Base-by-base conservation (phyloP, 2,888 invertebrate species). In the Meghimatium bilineatum region DNA sequence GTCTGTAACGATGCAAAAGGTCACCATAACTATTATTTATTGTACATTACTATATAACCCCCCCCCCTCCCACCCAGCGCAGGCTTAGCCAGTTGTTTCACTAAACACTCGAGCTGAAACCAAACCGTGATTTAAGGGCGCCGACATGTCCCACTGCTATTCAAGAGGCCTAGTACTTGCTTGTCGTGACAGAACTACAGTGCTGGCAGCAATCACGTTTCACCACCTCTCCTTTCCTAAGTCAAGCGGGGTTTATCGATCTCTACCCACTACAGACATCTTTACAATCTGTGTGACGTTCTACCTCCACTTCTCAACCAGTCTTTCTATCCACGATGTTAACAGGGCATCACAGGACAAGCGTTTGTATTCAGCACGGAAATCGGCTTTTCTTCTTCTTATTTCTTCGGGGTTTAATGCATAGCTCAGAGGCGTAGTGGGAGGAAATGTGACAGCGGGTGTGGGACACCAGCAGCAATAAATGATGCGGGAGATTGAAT, bases 131-230 rank as follows among this genome's bases (percentile, higher is more conserved):
- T 32, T 56, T 52, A 77, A 80, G 34, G 80, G 80, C 60, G 72
- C 80, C 80, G 72, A 26, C 60, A 80, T 72, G 80, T 80, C 80
- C 72, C 72, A 8, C 60, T 52, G 80, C 80, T 80, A 80, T 80
- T 80, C 72, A 71, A 80, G 80, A 0, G 60, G 60, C 12, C 80
- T n/a, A 44, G 1, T n/a, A 34, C n/a, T 26, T 26, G 60, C 52
- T n/a, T n/a, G n/a, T n/a, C n/a, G n/a, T n/a, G n/a, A n/a, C n/a
- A n/a, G n/a, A n/a, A n/a, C n/a, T 34, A 23, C 60, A 26, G 34
- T 29, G n/a, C n/a, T 66, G 77, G n/a, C n/a, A 44, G 77, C 38
- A 17, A 17, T 56, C 52, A 52, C 29, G 34, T 52, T 32, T 56
- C 29, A 17, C 66, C 66, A 26, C 38, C 44, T 20, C 17, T 63